These are phyloP conservation scores for Teleopsis dalmanni DNA, from an alignment of 1,140 invertebrate genomes.

Conservation along the genomic window DNA sequence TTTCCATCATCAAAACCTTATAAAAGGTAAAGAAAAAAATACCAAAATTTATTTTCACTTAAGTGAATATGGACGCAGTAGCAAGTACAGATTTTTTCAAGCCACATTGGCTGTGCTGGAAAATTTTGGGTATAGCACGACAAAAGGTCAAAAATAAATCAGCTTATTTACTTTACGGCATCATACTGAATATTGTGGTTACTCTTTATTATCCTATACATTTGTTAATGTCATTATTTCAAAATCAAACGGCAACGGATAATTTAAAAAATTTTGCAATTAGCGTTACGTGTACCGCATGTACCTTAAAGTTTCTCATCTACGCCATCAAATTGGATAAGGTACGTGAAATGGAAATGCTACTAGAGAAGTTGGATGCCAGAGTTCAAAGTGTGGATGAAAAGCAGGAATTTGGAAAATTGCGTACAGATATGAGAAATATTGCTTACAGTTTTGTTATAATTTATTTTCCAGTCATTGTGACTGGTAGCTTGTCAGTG, in stretches of 20 bases:
- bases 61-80: no score
- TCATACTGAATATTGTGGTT: constrained; percentile 16
- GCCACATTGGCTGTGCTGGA: constrained; percentile 9
- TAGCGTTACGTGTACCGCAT: constrained; percentile 21
- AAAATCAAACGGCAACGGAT: constrained; percentile 16
- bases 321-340: constrained; percentile 20
- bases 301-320: constrained; percentile 21
- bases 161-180: background rate
- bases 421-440: constrained; percentile 15
- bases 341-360: constrained; percentile 18
- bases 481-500: constrained; percentile 21
- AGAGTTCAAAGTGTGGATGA: constrained; percentile 13
- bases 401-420: constrained; percentile 11
- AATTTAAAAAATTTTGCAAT: constrained; percentile 25
- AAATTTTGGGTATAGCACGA: constrained; percentile 11
- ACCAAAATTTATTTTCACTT: no score
- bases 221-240: constrained; percentile 20
- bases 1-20: no score
- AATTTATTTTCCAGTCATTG: constrained; percentile 17
- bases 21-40: no score
- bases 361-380: constrained; percentile 18
- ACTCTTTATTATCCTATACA: constrained; percentile 27
- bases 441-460: constrained; percentile 18
- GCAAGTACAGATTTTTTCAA: no score
- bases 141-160: no score